Evolutionary conservation across 2,888 invertebrate genomes (phyloP), one percentile per base, ranked within the genome.

Genomic region (Tinea pellionella): DNA sequence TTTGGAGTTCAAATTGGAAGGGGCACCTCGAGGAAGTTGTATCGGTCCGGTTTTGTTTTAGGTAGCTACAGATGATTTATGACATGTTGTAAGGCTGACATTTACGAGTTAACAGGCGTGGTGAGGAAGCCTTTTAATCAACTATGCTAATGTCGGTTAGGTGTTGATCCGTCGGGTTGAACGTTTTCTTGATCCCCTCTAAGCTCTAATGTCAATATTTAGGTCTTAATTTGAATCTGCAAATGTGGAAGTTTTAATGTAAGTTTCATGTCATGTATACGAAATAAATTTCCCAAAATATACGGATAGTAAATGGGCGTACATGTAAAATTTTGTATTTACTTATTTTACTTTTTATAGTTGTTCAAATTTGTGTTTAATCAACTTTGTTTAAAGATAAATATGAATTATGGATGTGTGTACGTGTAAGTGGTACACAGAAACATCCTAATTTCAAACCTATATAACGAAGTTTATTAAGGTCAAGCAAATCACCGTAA

Each of bases 1-100:
- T 1, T 13, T 69, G 72, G 65, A 65, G 72, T 66, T 53, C 41
- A 63, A 62, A 66, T 67, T 72, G 2, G 43, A 32, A 37, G 65
- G 63, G 6, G 2, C 9, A 47, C 1, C 60, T 55, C 24, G n/a
- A 19, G n/a, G 18, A 18, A 16, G 32, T 32, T 57, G 15, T 16
- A 18, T 19, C 42, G 42, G 12, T 12, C 18, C 11, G 13, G 59
- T 24, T 13, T 41, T 12, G 59, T 41, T 37, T 32, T 16, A 12
- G n/a, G 76, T 81, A 81, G 82, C 82, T 80, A 82, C 76, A 81
- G 83, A 86, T 87, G 86, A 87, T 86, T 87, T 86, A 87, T 86
- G 82, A 81, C 74, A 77, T 77, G 78, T 78, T 74, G 77, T 78
- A 81, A 75, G 75, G 76, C 74, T 84, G 85, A 87, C 85, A 77